Conservation (phyloP, 2,888 invertebrate species). For the Deladenus siricidicola region DNA sequence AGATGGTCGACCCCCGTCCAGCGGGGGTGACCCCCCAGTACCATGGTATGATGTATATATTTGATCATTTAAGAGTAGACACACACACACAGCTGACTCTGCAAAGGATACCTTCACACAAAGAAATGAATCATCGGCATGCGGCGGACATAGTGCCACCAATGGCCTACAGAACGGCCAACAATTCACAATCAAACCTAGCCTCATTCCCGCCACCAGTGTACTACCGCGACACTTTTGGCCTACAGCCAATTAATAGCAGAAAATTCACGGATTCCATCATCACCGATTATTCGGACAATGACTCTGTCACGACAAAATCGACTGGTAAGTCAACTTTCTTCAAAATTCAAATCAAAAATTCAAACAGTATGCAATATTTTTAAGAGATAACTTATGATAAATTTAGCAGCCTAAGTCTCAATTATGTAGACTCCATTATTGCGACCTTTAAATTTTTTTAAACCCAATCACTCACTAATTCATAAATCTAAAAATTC, state of each 20-base stretch:
- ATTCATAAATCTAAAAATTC: background rate
- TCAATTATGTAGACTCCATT: too few relatives aligned
- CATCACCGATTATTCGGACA: constrained; percentile 26
- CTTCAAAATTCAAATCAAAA: too few relatives aligned
- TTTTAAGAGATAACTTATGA: background rate
- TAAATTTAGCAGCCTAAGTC: too few relatives aligned
- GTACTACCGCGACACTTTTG: constrained; percentile 49
- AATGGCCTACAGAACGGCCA: constrained; percentile 16
- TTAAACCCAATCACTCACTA: background rate
- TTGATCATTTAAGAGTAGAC: too few relatives aligned
- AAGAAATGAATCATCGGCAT: too few relatives aligned
- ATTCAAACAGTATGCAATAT: too few relatives aligned
- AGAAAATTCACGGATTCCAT: constrained; percentile 7
- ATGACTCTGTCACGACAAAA: constrained; percentile 33
- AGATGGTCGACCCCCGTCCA: too few relatives aligned
- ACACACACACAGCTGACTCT: too few relatives aligned
- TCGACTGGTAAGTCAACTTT: constrained; percentile 28
- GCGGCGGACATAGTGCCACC: constrained; percentile 25
- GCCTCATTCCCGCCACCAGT: constrained; percentile 49
- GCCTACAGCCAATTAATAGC: constrained; percentile 13
- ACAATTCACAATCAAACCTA: constrained; percentile 20
- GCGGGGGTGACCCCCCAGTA: too few relatives aligned
- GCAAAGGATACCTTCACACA: too few relatives aligned
- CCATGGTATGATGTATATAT: too few relatives aligned
- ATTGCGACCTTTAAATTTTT: constrained; percentile 3